Conservation (phyloP, 1,140 invertebrate genomes). For the Choristoneura fumiferana region DNA sequence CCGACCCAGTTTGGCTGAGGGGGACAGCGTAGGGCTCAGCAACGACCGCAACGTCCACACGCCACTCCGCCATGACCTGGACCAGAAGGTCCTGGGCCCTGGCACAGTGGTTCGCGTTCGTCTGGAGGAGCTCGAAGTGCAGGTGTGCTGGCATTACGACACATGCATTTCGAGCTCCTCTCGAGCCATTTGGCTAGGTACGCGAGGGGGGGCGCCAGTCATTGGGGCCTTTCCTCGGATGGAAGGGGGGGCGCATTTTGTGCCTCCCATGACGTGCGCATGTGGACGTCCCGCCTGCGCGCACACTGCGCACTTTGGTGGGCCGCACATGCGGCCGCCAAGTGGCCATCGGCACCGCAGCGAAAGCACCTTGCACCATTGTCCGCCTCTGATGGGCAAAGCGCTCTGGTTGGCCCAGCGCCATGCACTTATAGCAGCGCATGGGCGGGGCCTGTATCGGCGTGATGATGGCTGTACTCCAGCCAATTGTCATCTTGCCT, state of each 20-base stretch:
- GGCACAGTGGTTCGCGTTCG: conserved; percentile 23
- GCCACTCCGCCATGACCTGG: conserved; percentile 79
- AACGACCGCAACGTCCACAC: conserved; percentile 74
- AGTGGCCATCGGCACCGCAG: not conserved
- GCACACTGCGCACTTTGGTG: not conserved
- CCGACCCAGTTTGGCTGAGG: not conserved
- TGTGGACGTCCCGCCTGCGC: not conserved
- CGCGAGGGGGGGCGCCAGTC: not conserved
- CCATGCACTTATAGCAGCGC: not conserved
- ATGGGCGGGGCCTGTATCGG: not conserved
- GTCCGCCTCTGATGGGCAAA: not conserved
- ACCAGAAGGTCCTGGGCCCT: conserved; percentile 34
- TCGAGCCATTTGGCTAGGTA: too few species aligned
- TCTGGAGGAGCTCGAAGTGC: conserved; percentile 3
- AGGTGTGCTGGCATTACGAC: too few species aligned
- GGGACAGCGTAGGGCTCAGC: conserved; percentile 19
- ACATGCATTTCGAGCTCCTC: too few species aligned
- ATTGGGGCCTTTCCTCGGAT: not conserved
- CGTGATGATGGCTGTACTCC: not conserved
- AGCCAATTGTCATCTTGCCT: not conserved
- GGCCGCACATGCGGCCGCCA: too few species aligned
- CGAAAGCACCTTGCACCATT: not conserved
- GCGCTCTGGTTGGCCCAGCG: not conserved
- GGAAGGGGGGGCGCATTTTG: not conserved
- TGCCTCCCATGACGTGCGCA: not conserved